Percentiles rank a stretch among this genome's conserved stretches.
Evolutionary conservation across 2,113 vertebrate species (phyloP).

Genomic region (Castor canadensis): DNA sequence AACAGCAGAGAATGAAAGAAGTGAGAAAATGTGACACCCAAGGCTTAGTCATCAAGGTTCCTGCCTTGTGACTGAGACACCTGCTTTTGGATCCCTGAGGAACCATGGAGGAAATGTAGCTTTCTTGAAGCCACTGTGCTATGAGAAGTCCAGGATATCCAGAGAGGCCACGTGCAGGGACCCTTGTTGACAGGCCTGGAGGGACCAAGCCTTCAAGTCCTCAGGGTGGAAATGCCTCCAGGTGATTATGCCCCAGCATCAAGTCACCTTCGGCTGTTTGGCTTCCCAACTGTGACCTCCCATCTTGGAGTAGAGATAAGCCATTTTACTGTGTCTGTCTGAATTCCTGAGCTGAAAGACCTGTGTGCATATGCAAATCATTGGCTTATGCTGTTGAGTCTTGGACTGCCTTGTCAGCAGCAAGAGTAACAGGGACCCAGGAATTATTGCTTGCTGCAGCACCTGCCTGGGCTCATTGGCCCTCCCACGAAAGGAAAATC

Average conservation of each 20-base stretch:
- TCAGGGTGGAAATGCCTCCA: neutral
- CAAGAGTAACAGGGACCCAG: neutral
- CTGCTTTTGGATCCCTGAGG: too few relatives aligned
- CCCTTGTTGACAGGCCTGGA: accelerated
- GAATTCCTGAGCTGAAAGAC: neutral
- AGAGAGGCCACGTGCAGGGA: neutral
- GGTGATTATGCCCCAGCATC: neutral
- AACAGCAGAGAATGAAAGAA: neutral
- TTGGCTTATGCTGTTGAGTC: neutral
- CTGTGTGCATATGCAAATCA: neutral
- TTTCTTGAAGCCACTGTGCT: too few relatives aligned
- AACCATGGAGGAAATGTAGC: too few relatives aligned
- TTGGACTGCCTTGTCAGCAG: neutral
- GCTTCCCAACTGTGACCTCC: neutral
- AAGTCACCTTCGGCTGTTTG: neutral
- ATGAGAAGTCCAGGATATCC: too few relatives aligned
- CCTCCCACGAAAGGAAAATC: too few relatives aligned
- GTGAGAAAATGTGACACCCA: neutral
- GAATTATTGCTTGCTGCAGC: neutral
- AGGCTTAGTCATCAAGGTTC: neutral
- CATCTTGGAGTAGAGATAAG: neutral
- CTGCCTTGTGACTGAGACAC: too few relatives aligned
- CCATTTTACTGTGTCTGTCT: neutral
- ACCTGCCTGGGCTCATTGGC: neutral
- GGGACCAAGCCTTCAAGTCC: neutral